A percentile compares a stretch with the other conserved stretches of the same genome.
Evolutionary conservation across 2,888 invertebrate species (phyloP).

Genomic region (Himalopsyche tibetana): DNA sequence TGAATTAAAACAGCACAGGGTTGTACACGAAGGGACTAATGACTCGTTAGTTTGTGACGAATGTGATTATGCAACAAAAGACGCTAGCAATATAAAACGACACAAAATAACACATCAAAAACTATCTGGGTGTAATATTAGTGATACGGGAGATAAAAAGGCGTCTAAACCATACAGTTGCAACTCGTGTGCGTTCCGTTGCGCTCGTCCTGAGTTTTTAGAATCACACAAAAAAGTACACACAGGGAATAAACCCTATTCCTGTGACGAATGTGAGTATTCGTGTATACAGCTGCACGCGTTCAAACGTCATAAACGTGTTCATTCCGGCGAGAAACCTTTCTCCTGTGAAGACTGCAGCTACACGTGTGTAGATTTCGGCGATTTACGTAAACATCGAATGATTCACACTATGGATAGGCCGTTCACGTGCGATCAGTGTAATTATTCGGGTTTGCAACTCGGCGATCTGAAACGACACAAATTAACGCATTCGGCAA

Average conservation of each 20-base stretch:
- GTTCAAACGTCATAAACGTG: slow-evolving; percentile 45
- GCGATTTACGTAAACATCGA: slow-evolving; percentile 47
- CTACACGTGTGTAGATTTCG: slow-evolving; percentile 24
- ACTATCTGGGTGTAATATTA: neutral
- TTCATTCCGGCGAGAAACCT: slow-evolving; percentile 42
- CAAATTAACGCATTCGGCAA: slow-evolving; percentile 27
- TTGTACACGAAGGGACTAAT: slow-evolving; percentile 36
- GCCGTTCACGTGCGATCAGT: slow-evolving; percentile 45
- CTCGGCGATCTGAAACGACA: slow-evolving; percentile 43
- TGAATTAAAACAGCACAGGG: slow-evolving; percentile 52
- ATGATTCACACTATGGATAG: slow-evolving; percentile 11
- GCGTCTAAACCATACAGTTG: slow-evolving; percentile 40
- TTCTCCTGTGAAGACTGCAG: slow-evolving; percentile 33
- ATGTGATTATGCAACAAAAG: slow-evolving; percentile 57
- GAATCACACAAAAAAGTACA: slow-evolving; percentile 41
- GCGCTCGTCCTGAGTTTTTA: slow-evolving; percentile 38
- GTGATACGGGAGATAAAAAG: slow-evolving; percentile 38
- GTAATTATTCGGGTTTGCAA: slow-evolving; percentile 3
- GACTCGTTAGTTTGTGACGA: slow-evolving; percentile 34
- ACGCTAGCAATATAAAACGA: slow-evolving; percentile 51
- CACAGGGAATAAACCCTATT: slow-evolving; percentile 33
- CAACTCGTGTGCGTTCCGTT: slow-evolving; percentile 10
- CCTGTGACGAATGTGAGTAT: slow-evolving; percentile 46
- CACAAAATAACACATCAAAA: slow-evolving; percentile 53
- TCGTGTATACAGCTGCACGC: slow-evolving; percentile 41